Base-by-base conservation (phyloP, 1,140 invertebrate species). In the Sycophaga agraensis region DNA sequence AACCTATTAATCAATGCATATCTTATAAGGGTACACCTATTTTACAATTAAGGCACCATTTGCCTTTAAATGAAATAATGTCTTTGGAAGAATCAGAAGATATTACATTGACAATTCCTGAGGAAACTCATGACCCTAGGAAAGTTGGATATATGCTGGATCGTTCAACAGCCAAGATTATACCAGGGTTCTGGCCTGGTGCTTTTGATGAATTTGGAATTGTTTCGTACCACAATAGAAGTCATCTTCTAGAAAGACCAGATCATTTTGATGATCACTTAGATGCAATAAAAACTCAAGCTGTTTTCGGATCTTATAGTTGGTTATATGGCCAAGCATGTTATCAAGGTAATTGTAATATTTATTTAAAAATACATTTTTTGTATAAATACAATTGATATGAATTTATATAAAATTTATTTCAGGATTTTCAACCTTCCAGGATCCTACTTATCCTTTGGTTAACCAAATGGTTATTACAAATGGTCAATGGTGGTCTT, bases 371-470 rank as follows among this genome's bases (percentile, higher is more conserved):
- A 6, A 39, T n/a, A 9, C n/a, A 9, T 39, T 39, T 14, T 39
- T 39, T 14, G n/a, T 8, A 39, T 39, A 9, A 39, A 14, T 35
- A 17, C 7, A 19, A 43, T 28, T 42, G n/a, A n/a, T n/a, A n/a
- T n/a, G n/a, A n/a, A 59, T 49, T 43, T 16, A 16, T 42, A 31
- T 31, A 28, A 21, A 35, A 49, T 34, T 35, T 17, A 63, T 66
- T 69, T 63, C 68, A 89, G 88, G 95, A 45, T 98, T 98, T 74
- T 91, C 89, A 49, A 90, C 89, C 6, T 92, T 84, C 66, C 88
- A 92, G 70, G 93, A 97, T 55, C 66, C 96, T 6, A 94, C 91
- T 0, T 96, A 97, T 76, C 95, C 95, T 12, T 73, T 97, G 26
- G 84, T 88, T 6, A 90, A 89, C 28, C 94, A 97, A 84, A 89